phyloP scores from a whole-genome alignment of 2,888 invertebrate species.

The Callyntrura guangdongensis region DNA sequence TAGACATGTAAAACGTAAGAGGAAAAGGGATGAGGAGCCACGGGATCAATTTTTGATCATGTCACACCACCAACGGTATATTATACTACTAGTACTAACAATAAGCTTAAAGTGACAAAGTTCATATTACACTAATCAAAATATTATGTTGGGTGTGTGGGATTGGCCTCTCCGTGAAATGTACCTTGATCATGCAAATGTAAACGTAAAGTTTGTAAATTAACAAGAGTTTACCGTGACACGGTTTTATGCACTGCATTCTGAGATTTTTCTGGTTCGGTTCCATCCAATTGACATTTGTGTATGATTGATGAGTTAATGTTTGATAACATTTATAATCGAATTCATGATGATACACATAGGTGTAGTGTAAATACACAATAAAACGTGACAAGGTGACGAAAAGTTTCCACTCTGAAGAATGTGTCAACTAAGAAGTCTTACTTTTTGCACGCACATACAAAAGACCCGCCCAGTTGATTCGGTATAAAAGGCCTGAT shows the following conservation, averaged over 20 bases:
- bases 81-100: too few species aligned
- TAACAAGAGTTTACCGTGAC: not conserved
- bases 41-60: too few species aligned
- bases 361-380: not conserved
- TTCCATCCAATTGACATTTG: not conserved
- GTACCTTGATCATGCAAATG: not conserved
- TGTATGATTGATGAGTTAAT: constrained; percentile 16
- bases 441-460: too few species aligned
- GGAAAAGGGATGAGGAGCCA: too few species aligned
- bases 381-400: not conserved
- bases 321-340: constrained; percentile 21
- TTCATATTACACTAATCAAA: too few species aligned
- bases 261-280: too few species aligned
- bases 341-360: not conserved
- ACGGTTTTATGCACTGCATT: not conserved
- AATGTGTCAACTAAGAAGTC: not conserved
- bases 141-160: too few species aligned
- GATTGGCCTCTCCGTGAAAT: not conserved
- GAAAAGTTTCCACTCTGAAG: not conserved
- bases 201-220: not conserved
- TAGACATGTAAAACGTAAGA: too few species aligned
- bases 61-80: too few species aligned
- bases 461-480: not conserved
- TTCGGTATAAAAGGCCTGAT: constrained; percentile 35
- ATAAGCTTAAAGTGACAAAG: too few species aligned